Base-by-base conservation (phyloP, 92 coral and sea anemone species). In the Parazoanthus atlanticus region DNA sequence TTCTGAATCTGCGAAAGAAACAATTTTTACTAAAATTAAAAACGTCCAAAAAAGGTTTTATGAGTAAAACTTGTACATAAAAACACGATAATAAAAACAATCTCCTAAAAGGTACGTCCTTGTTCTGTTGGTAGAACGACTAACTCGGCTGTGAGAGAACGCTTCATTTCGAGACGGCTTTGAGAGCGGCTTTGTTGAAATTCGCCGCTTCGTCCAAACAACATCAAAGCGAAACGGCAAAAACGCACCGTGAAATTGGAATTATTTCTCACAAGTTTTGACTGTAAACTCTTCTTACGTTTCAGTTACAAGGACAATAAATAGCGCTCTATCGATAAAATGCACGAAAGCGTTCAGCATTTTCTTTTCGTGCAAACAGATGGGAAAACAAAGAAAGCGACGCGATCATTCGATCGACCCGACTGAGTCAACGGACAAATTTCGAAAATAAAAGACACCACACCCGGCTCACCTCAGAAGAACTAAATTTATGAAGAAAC, bases 101-200 rank as follows among this genome's bases (percentile, higher is more conserved):
- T 34, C 30, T 74, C 49, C 15, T 36, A 36, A 34, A 11, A 34
- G 43, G 29, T 74, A 7, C n/a, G 3, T 19, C 25, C 16, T 74
- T 36, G 26, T 36, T 74, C 49, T 23, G 36, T 10, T 25, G 3
- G n/a, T 21, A 19, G n/a, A 21, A 61, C 21, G n/a, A 21, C 69
- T 74, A 36, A 19, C 43, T 33, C 23, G 47, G 46, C 26, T 61
- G 17, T 21, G 79, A 74, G 30, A 34, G 79, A 36, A 72, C 46
- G n/a, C 12, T 74, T 33, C 17, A 23, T 16, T 3, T 74, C n/a
- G 10, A 25, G 79, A 33, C 79, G 26, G 79, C 49, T 32, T 2
- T 41, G 28, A 75, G 36, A 75, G 79, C 79, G 79, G 79, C 79
- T n/a, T 75, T 75, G 79, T 33, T 75, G 79, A 61, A 61, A 5